Conservation (phyloP, 1,140 invertebrate genomes). For the Thereuonema tuberculata region DNA sequence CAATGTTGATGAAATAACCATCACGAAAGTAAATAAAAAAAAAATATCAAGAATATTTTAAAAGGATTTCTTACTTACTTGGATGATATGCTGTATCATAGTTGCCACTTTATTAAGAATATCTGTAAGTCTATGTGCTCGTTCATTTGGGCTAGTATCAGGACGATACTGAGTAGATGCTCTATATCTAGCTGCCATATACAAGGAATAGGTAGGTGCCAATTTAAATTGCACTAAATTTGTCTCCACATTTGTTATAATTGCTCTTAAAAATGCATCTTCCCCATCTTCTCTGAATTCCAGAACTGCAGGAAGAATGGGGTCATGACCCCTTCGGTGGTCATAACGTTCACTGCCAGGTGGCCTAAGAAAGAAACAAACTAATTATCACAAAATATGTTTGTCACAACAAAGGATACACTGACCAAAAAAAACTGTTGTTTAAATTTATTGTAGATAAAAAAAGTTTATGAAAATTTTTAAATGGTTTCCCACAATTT, state of each 20-base stretch:
- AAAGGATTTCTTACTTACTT: conserved; percentile 27
- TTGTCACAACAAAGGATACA: too few species aligned
- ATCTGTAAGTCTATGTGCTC: conserved; percentile 73
- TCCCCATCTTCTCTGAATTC: conserved; percentile 91
- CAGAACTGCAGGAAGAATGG: conserved; percentile 81
- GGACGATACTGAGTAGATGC: conserved; percentile 86
- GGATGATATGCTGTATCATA: conserved; percentile 67
- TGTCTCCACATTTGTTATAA: conserved; percentile 72
- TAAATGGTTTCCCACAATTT: too few species aligned
- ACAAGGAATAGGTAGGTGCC: conserved; percentile 87
- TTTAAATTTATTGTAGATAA: too few species aligned
- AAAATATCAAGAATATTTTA: neutral
- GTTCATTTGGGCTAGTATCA: conserved; percentile 75
- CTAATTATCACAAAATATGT: too few species aligned
- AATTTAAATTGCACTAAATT: conserved; percentile 44
- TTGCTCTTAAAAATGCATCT: conserved; percentile 70
- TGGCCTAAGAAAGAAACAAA: neutral
- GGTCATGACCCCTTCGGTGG: conserved; percentile 50
- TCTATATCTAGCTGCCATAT: conserved; percentile 65
- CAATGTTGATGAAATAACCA: too few species aligned
- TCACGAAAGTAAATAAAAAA: too few species aligned
- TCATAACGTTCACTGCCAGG: conserved; percentile 17
- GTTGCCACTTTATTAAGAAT: conserved; percentile 78
- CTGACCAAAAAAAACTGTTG: too few species aligned
- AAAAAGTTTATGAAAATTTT: neutral